These are phyloP conservation scores for Portevinia maculata DNA, from an alignment of 2,888 invertebrate genomes.

Conservation along the genomic window DNA sequence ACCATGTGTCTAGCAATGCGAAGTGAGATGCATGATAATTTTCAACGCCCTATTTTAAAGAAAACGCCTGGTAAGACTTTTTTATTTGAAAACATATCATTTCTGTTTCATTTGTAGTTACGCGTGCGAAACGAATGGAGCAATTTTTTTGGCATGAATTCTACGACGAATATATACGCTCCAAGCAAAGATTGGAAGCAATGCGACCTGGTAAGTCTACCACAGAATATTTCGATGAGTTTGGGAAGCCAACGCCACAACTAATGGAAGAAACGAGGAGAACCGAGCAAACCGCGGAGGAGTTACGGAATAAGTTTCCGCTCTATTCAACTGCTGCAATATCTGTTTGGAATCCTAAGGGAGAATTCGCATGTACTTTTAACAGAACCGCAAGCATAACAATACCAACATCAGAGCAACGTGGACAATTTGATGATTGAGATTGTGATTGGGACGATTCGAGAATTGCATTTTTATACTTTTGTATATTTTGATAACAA, in stretches of 20 bases:
- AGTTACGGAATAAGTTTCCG: conserved; percentile 78
- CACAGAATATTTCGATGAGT: conserved; percentile 80
- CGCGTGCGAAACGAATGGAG: conserved; percentile 78
- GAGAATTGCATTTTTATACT: too few species aligned
- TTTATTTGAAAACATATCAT: neutral
- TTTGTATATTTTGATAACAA: too few species aligned
- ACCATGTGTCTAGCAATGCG: neutral
- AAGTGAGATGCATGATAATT: conserved; percentile 74
- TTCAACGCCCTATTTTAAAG: conserved; percentile 76
- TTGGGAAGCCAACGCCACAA: conserved; percentile 65
- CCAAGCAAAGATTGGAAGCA: conserved; percentile 74
- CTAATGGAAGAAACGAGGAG: conserved; percentile 72
- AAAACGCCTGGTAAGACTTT: conserved; percentile 76
- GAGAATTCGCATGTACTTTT: conserved; percentile 79
- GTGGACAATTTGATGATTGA: conserved; percentile 78
- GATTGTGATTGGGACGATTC: neutral
- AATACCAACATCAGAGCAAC: conserved; percentile 77
- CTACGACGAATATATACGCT: conserved; percentile 79
- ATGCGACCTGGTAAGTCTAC: conserved; percentile 51
- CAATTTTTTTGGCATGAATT: conserved; percentile 81
- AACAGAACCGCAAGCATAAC: conserved; percentile 77
- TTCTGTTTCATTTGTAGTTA: conserved; percentile 75
- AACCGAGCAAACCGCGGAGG: conserved; percentile 76
- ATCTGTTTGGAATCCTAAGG: conserved; percentile 79
- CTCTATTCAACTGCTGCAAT: conserved; percentile 80